Percentiles rank a stretch among this genome's conserved stretches.
phyloP scores from a whole-genome alignment of 2,113 vertebrate genomes.

The Rhadina sibilatrix region DNA sequence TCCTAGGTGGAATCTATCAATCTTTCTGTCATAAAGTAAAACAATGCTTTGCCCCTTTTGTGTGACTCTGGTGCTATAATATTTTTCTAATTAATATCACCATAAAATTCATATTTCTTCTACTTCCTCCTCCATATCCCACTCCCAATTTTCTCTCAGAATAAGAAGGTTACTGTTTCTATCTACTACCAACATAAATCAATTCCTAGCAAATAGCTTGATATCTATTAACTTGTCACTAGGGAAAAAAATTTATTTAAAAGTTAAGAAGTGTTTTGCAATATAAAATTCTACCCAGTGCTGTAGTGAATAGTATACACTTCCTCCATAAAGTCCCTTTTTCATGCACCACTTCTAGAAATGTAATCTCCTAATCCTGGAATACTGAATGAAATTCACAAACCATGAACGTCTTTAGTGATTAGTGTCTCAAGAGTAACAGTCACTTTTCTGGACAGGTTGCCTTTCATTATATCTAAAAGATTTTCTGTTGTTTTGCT shows the following conservation, averaged over 20 bases:
- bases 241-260: conserved; percentile 71
- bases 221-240: conserved; percentile 70
- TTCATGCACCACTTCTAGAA: conserved; percentile 44
- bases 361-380: neutral
- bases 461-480: conserved; percentile 25
- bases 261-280: conserved; percentile 52
- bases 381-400: conserved; percentile 47
- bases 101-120: conserved; percentile 61
- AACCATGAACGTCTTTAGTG: conserved; percentile 33
- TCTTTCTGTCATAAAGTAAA: conserved; percentile 4
- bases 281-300: conserved; percentile 34
- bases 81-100: conserved; percentile 65
- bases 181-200: neutral
- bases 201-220: neutral
- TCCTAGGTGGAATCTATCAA: conserved; percentile 5
- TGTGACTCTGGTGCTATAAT: conserved; percentile 34
- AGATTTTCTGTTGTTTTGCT: conserved; percentile 46
- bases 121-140: conserved; percentile 11
- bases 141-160: conserved; percentile 57
- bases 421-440: conserved; percentile 49
- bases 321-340: conserved; percentile 33
- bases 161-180: conserved; percentile 45
- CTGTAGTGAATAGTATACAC: conserved; percentile 47
- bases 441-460: conserved; percentile 51
- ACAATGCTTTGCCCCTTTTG: neutral